Conservation (phyloP, 2,797 vertebrate species). For the Rallus crepitans region DNA sequence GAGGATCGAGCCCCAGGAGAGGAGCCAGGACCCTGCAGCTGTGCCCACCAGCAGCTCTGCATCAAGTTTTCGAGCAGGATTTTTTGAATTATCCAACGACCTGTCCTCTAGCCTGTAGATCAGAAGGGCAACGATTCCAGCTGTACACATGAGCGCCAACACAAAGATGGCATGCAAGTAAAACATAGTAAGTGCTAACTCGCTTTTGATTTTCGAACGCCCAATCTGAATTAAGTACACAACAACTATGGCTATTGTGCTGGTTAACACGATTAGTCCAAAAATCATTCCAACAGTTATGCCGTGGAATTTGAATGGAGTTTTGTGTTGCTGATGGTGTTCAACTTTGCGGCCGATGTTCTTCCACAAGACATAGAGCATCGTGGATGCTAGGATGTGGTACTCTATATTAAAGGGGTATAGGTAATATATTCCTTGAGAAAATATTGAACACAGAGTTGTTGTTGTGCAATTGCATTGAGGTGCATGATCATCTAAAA, state of each 20-base stretch:
- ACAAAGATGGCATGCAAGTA: constrained; percentile 89
- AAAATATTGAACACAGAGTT: constrained; percentile 88
- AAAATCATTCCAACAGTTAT: constrained; percentile 84
- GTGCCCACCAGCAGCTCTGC: constrained; percentile 90
- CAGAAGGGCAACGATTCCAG: constrained; percentile 83
- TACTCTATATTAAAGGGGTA: constrained; percentile 98
- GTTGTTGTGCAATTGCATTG: constrained; percentile 91
- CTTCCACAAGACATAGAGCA: constrained; percentile 97
- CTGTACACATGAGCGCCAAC: constrained; percentile 87
- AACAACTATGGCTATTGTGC: constrained; percentile 90
- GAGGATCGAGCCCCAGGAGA: constrained; percentile 94
- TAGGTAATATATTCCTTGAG: constrained; percentile 91
- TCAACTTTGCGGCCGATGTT: constrained; percentile 92
- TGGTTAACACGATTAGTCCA: constrained; percentile 86
- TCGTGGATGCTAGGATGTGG: constrained; percentile 94
- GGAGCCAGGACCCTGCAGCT: constrained; percentile 92
- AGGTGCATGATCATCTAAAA: constrained; percentile 83
- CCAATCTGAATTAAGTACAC: constrained; percentile 91
- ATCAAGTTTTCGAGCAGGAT: constrained; percentile 91
- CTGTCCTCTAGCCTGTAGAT: constrained; percentile 87
- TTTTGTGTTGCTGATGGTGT: constrained; percentile 80
- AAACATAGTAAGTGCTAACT: constrained; percentile 90
- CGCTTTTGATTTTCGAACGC: constrained; percentile 81
- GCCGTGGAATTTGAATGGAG: constrained; percentile 78
- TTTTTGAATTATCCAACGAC: constrained; percentile 86